These are phyloP conservation scores for Eurystomus gularis DNA, from an alignment of 2,113 vertebrate species.

Conservation along the genomic window DNA sequence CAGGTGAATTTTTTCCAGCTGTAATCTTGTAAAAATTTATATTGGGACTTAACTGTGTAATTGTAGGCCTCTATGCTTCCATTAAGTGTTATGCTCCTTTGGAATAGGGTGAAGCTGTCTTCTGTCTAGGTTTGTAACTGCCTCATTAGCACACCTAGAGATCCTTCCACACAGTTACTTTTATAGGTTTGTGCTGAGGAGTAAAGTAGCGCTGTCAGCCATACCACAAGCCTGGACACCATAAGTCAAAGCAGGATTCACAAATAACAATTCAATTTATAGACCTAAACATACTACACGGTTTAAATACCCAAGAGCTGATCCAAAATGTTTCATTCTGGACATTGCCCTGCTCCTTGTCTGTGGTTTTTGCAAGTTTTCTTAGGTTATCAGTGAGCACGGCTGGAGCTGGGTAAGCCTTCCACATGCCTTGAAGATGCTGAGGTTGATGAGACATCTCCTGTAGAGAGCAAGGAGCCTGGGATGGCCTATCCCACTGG, in stretches of 20 bases:
- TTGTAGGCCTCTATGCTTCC: neutral
- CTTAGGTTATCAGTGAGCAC: neutral
- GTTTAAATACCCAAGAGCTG: neutral
- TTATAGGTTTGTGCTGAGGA: neutral
- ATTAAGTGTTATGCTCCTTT: neutral
- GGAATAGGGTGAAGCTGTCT: neutral
- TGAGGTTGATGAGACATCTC: neutral
- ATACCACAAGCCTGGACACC: neutral
- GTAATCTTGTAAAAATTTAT: neutral
- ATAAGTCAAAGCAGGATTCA: neutral
- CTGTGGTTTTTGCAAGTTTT: neutral
- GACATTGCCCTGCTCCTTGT: neutral
- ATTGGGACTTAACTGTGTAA: neutral
- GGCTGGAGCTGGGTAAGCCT: neutral
- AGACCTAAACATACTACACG: accelerated
- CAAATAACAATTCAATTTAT: accelerated
- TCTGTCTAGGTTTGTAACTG: neutral
- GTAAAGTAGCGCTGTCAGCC: neutral
- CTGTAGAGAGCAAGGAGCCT: neutral
- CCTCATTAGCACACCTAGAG: neutral
- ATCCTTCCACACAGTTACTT: neutral
- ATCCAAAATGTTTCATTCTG: neutral
- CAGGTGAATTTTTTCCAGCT: neutral
- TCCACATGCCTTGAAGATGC: neutral
- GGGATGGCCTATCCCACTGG: neutral